Conservation (phyloP, 2,797 vertebrate genomes). For the Pyrrhura leucotis region DNA sequence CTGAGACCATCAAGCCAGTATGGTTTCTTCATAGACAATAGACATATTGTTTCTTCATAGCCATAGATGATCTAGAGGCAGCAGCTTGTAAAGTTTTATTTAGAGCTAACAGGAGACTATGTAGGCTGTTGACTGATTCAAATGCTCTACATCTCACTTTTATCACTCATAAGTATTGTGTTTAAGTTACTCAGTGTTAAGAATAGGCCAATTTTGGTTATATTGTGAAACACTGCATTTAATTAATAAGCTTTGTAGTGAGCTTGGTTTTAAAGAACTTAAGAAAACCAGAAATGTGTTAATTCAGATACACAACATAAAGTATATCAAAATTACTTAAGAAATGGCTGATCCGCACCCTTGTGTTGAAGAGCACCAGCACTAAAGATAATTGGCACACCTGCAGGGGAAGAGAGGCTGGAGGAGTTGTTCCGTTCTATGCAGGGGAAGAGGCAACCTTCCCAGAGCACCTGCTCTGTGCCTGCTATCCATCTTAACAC, state of each 20-base stretch:
- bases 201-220: neutral
- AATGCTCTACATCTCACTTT: neutral
- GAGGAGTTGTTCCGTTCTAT: neutral
- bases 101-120: neutral
- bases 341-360: neutral
- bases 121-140: neutral
- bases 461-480: neutral
- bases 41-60: neutral
- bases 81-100: neutral
- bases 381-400: neutral
- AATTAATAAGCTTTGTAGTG: neutral
- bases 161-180: neutral
- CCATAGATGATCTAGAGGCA: fast-evolving
- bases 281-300: neutral
- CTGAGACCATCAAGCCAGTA: neutral
- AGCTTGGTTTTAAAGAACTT: neutral
- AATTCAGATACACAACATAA: neutral
- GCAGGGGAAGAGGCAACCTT: neutral
- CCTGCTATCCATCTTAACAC: neutral
- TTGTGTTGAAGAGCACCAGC: fast-evolving
- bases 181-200: neutral
- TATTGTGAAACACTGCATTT: neutral
- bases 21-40: neutral
- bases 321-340: neutral
- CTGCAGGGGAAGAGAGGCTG: neutral